These are phyloP conservation scores for Chrysogorgia sp. DNA, from an alignment of 92 coral and sea anemone genomes.

Conservation along the genomic window DNA sequence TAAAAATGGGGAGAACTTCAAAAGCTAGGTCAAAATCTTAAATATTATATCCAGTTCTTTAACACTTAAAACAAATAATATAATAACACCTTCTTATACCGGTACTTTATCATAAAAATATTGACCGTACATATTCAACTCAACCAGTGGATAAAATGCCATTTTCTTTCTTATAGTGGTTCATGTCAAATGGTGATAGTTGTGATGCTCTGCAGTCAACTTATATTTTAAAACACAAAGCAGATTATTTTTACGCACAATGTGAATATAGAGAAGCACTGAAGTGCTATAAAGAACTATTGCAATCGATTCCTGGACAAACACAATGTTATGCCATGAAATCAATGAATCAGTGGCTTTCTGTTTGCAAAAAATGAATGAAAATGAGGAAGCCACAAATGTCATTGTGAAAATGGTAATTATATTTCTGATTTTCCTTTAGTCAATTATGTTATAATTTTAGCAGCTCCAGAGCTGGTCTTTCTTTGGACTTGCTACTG, in stretches of 20 bases:
- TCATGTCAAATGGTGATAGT: neutral
- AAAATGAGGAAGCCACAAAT: neutral
- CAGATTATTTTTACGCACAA: constrained; percentile 33
- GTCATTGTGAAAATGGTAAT: neutral
- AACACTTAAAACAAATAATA: no score
- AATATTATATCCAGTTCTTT: no score
- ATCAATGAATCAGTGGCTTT: constrained; percentile 4
- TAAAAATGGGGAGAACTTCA: no score
- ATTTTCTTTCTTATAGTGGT: neutral
- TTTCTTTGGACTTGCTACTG: no score
- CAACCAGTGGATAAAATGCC: no score
- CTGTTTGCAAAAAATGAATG: constrained; percentile 11
- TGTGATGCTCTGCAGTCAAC: neutral
- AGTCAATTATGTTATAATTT: no score
- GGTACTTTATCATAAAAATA: no score
- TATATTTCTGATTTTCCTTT: no score
- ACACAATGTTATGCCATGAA: constrained; percentile 19
- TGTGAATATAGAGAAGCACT: constrained; percentile 2
- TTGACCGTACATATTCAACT: no score
- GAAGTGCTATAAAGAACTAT: constrained; percentile 19
- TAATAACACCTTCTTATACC: no score
- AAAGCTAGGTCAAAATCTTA: no score
- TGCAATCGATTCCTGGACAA: constrained; percentile 1
- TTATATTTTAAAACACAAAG: constrained; percentile 22
- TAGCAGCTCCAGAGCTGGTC: no score